phyloP scores from a whole-genome alignment of 2,797 vertebrate genomes.

The Petrocephalus sullivani region DNA sequence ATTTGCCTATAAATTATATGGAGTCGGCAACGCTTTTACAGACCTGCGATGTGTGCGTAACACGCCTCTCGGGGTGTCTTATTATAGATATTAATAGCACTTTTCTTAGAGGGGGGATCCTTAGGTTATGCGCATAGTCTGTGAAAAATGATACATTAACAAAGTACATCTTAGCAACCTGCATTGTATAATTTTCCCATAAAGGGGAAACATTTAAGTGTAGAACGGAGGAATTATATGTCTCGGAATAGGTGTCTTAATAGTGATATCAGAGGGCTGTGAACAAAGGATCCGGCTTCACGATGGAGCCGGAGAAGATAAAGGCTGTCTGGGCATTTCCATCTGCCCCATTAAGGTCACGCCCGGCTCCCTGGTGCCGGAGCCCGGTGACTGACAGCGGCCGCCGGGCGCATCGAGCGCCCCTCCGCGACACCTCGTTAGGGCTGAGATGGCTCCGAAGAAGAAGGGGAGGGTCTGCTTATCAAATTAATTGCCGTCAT shows the following conservation, averaged over 20 bases:
- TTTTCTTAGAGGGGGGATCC: slow-evolving; percentile 12
- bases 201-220: slow-evolving; percentile 62
- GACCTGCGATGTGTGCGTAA: slow-evolving; percentile 53
- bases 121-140: slow-evolving; percentile 55
- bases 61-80: slow-evolving; percentile 53
- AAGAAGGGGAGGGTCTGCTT: slow-evolving; percentile 60
- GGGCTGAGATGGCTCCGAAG: slow-evolving; percentile 59
- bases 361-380: slow-evolving; percentile 66
- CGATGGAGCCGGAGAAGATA: slow-evolving; percentile 62
- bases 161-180: slow-evolving; percentile 60
- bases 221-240: slow-evolving; percentile 64
- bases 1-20: slow-evolving; percentile 40
- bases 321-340: slow-evolving; percentile 71
- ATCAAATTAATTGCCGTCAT: slow-evolving; percentile 96
- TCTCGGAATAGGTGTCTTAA: slow-evolving; percentile 64
- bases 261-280: slow-evolving; percentile 63
- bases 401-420: slow-evolving; percentile 79
- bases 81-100: slow-evolving; percentile 52
- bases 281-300: slow-evolving; percentile 64
- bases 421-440: slow-evolving; percentile 71
- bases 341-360: slow-evolving; percentile 69
- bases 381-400: slow-evolving; percentile 73
- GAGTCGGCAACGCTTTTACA: slow-evolving; percentile 35
- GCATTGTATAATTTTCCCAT: slow-evolving; percentile 71
- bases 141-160: slow-evolving; percentile 66